These are phyloP conservation scores for Hylaea fasciaria DNA, from an alignment of 2,888 invertebrate species.

Conservation along the genomic window DNA sequence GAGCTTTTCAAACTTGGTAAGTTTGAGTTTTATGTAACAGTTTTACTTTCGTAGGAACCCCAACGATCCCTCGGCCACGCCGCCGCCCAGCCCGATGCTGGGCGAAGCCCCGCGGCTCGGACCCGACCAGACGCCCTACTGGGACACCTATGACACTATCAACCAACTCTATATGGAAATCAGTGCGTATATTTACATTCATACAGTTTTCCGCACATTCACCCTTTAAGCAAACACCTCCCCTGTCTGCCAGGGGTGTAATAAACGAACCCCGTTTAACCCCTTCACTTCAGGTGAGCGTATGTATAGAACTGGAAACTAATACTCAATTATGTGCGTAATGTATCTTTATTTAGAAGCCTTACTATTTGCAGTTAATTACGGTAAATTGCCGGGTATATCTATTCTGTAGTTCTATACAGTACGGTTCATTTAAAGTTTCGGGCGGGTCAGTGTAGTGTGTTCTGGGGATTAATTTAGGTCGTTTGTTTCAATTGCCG, in stretches of 20 bases:
- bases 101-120: slow-evolving; percentile 74
- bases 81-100: slow-evolving; percentile 81
- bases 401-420: slow-evolving; percentile 1
- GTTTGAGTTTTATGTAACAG: not conserved
- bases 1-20: no score
- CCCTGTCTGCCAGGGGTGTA: slow-evolving; percentile 20
- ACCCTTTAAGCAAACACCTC: slow-evolving; percentile 27
- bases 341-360: slow-evolving; percentile 32
- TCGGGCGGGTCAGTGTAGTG: slow-evolving; percentile 49
- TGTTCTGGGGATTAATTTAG: slow-evolving; percentile 48
- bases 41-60: slow-evolving; percentile 84
- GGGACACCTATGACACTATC: slow-evolving; percentile 96
- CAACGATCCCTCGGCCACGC: slow-evolving; percentile 84
- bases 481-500: slow-evolving; percentile 63
- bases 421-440: slow-evolving; percentile 58
- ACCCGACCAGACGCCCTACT: slow-evolving; percentile 87
- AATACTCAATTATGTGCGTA: slow-evolving; percentile 25
- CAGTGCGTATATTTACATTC: slow-evolving; percentile 79
- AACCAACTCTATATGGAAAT: slow-evolving; percentile 95
- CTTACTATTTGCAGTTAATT: slow-evolving; percentile 35
- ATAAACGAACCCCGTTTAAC: slow-evolving; percentile 31
- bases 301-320: slow-evolving; percentile 27
- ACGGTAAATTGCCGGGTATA: slow-evolving; percentile 28
- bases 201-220: slow-evolving; percentile 33
- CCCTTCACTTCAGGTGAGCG: slow-evolving; percentile 25